Base-by-base conservation (phyloP, 2,113 vertebrate species). In the Nothocercus julius region DNA sequence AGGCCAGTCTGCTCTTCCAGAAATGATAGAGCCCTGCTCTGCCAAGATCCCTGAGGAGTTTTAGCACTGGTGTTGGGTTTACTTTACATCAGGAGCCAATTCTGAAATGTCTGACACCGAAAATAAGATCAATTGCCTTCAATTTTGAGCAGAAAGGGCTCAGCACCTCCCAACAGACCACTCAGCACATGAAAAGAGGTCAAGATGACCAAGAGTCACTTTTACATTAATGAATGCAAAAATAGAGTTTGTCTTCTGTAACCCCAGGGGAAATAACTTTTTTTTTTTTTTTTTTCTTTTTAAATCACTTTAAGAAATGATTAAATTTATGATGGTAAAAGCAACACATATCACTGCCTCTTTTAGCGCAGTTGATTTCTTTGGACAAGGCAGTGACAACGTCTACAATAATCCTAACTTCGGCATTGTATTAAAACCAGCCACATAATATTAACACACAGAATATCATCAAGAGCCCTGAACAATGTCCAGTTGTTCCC, bases 401-500 rank as follows among this genome's bases (percentile, higher is more conserved):
- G 18, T 66, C 44, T 56, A 88, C 91, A 95, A 87, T 92, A 96
- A 91, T 84, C 87, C 34, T 54, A 93, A 83, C 53, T 89, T 93
- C 87, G 77, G 70, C 54, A 53, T 11, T 94, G 67, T 70, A 93
- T 92, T 95, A 81, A 95, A 93, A 92, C 85, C 85, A 95, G 82
- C 87, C 92, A 92, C 36, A 63, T 82, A 58, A 84, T 93, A 95
- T 88, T 91, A 96, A 88, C 56, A 95, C 87, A 88, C 56, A 90
- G 82, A 96, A 92, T 85, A 82, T 81, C 94, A 96, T 82, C 78
- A 91, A 90, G 94, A 92, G 61, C 87, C 79, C 66, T 45, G 90
- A 92, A 96, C 93, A 96, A 95, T 95, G 85, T 68, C 84, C 90
- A 97, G 80, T 97, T 95, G 87, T 90, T 95, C 94, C 62, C 54